A percentile compares a stretch with the other conserved stretches of the same genome.
Conservation (phyloP, 2,888 invertebrate genomes). For the Calliopum simillimum region DNA sequence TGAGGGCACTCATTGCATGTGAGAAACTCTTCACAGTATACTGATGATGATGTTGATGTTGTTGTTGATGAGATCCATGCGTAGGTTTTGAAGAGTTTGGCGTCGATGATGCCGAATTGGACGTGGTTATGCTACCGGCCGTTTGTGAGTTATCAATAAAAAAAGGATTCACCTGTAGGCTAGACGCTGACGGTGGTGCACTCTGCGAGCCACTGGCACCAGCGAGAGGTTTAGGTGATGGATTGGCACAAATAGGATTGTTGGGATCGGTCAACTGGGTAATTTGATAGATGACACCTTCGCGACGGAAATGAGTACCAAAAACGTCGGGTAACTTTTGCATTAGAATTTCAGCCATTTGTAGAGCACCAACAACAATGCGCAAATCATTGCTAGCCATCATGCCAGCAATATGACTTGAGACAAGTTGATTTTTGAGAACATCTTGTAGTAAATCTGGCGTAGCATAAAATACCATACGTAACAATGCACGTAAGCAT, state of each 20-base stretch:
- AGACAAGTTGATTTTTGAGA: constrained; percentile 80
- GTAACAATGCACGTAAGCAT: constrained; percentile 92
- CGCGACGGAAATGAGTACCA: constrained; percentile 93
- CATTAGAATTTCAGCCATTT: constrained; percentile 97
- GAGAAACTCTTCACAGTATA: constrained; percentile 64
- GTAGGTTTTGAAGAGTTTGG: constrained; percentile 60
- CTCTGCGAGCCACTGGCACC: constrained; percentile 59
- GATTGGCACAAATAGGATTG: constrained; percentile 71
- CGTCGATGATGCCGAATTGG: constrained; percentile 56
- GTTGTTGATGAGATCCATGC: constrained; percentile 45
- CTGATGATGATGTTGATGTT: constrained; percentile 52
- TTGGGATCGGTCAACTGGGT: constrained; percentile 79
- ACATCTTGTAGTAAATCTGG: constrained; percentile 85
- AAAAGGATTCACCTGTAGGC: constrained; percentile 61
- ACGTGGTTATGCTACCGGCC: constrained; percentile 36
- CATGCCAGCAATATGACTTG: constrained; percentile 98
- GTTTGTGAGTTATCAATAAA: constrained; percentile 57
- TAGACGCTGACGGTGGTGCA: constrained; percentile 63
- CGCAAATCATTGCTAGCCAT: constrained; percentile 96
- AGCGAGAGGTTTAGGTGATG: constrained; percentile 69
- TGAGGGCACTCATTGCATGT: constrained; percentile 61
- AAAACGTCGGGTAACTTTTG: constrained; percentile 96
- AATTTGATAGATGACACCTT: constrained; percentile 95
- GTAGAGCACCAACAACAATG: constrained; percentile 96
- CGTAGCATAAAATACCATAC: constrained; percentile 96